A percentile compares a stretch with the other conserved stretches of the same genome.
Conservation (phyloP, 2,113 vertebrate genomes). For the Phylloscopus whistleri region DNA sequence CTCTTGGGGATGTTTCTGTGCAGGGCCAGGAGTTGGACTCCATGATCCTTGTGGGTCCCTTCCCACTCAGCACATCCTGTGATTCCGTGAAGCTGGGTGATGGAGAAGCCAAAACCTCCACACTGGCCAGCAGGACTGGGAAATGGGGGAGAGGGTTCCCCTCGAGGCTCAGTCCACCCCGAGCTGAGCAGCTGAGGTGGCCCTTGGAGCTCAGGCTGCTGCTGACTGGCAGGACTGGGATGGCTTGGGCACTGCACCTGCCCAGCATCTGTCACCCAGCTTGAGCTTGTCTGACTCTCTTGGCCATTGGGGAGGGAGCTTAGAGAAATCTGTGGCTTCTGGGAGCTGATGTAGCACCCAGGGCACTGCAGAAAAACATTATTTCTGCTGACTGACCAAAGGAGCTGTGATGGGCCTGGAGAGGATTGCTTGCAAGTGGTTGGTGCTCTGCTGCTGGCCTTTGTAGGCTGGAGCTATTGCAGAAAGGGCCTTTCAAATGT, state of each 20-base stretch:
- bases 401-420: not conserved
- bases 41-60: not conserved
- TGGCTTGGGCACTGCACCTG: fast-evolving
- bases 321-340: not conserved
- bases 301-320: not conserved
- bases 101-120: not conserved
- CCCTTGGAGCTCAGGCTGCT: not conserved
- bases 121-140: not conserved
- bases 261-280: not conserved
- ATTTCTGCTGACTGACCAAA: not conserved
- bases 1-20: too few relatives aligned
- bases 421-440: not conserved
- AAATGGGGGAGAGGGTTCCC: not conserved
- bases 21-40: not conserved
- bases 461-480: not conserved
- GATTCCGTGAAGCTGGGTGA: not conserved
- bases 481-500: not conserved
- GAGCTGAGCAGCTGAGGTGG: not conserved
- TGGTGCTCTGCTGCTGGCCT: not conserved
- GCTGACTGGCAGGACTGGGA: not conserved
- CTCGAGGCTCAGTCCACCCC: not conserved
- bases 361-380: not conserved
- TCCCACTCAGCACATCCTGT: not conserved
- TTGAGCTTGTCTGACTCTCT: not conserved
- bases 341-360: not conserved